Evolutionary conservation across 2,113 vertebrate species (phyloP).

Genomic region (Dendropsophus ebraccatus): DNA sequence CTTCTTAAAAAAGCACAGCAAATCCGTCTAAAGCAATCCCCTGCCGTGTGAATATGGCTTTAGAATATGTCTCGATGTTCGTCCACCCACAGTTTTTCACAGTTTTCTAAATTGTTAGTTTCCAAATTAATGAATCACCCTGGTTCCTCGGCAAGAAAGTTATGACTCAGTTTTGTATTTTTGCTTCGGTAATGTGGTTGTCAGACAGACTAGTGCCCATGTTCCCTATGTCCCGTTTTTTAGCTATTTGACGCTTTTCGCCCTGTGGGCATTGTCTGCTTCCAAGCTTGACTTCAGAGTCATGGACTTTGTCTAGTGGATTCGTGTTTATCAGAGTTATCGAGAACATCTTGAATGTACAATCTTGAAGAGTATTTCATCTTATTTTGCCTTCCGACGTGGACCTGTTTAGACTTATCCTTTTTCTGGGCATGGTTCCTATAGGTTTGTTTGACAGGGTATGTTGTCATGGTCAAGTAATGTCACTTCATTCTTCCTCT

Average conservation of each 20-base stretch:
- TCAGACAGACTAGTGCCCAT: not conserved
- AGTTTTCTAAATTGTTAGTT: not conserved
- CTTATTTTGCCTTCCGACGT: not conserved
- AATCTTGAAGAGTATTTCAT: not conserved
- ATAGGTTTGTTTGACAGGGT: not conserved
- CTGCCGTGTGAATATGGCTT: too few relatives aligned
- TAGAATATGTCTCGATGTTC: not conserved
- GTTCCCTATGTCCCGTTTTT: not conserved
- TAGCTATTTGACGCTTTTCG: not conserved
- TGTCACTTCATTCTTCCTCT: not conserved
- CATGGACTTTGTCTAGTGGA: not conserved
- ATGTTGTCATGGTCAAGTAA: not conserved
- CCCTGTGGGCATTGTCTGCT: not conserved
- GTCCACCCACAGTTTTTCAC: not conserved
- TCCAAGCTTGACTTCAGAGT: not conserved
- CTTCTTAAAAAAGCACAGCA: too few relatives aligned
- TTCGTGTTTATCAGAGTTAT: not conserved
- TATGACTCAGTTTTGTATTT: not conserved
- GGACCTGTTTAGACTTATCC: not conserved
- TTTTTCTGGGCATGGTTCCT: not conserved
- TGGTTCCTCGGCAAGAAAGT: not conserved
- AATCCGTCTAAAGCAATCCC: too few relatives aligned
- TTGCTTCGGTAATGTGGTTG: not conserved
- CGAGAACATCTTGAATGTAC: not conserved
- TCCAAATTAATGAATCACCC: conserved; percentile 1